phyloP scores from a whole-genome alignment of 2,113 vertebrate genomes.

The Cinclus mexicanus region DNA sequence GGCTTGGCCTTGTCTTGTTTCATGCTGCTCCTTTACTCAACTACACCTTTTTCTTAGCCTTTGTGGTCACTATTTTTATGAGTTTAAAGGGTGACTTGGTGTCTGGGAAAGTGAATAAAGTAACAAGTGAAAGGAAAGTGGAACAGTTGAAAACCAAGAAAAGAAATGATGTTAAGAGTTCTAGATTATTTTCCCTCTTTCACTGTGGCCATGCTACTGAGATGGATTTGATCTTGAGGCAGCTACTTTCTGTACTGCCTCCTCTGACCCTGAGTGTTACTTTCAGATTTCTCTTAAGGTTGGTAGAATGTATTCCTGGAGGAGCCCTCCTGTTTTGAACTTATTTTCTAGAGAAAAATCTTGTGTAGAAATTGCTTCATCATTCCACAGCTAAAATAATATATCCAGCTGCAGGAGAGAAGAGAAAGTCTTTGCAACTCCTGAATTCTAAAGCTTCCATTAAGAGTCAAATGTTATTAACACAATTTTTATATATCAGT shows the following conservation, averaged over 20 bases:
- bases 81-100: neutral
- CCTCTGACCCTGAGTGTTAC: neutral
- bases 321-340: neutral
- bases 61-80: neutral
- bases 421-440: neutral
- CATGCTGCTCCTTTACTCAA: neutral
- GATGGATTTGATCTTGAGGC: neutral
- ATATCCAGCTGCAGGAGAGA: neutral
- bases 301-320: neutral
- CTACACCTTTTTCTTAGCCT: neutral
- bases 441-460: neutral
- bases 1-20: neutral
- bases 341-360: neutral
- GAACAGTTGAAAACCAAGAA: neutral
- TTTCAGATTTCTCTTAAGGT: neutral
- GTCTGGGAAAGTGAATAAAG: neutral
- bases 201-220: neutral
- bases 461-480: neutral
- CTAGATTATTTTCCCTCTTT: neutral
- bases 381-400: neutral
- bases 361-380: neutral
- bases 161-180: neutral
- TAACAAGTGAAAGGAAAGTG: neutral
- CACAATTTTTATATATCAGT: neutral
- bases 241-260: neutral